A percentile compares a stretch with the other conserved stretches of the same genome.
Evolutionary conservation across 35 echinoderm and acorn worm species (phyloP).

Genomic region (Stichopus chloronotus): DNA sequence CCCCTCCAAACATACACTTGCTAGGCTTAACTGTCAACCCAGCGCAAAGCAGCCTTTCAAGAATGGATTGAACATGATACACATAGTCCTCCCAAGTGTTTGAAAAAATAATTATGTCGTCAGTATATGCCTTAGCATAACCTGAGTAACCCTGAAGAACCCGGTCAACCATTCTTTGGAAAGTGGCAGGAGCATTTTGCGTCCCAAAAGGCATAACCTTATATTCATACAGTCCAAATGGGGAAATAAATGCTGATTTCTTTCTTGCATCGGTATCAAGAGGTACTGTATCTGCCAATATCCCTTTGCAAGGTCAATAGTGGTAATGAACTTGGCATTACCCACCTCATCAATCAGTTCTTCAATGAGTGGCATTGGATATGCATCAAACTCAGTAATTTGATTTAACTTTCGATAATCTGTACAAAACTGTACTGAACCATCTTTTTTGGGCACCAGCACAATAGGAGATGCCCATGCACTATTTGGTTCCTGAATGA

Average conservation of each 20-base stretch:
- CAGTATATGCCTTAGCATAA: conserved; percentile 20
- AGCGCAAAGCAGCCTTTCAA: conserved; percentile 43
- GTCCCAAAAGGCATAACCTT: conserved; percentile 60
- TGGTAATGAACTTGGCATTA: conserved; percentile 30
- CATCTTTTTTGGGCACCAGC: conserved; percentile 42
- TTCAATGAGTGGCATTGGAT: conserved; percentile 65
- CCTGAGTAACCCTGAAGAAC: conserved; percentile 10
- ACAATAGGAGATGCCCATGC: conserved; percentile 53
- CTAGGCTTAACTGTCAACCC: conserved; percentile 58
- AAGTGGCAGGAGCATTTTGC: conserved; percentile 1
- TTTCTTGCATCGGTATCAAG: not conserved
- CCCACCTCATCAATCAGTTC: conserved; percentile 62
- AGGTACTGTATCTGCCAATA: conserved; percentile 49
- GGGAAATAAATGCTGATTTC: conserved; percentile 56
- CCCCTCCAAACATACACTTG: conserved; percentile 51
- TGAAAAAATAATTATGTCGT: not conserved
- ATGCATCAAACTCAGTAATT: conserved; percentile 66
- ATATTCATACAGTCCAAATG: conserved; percentile 29
- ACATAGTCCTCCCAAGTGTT: conserved; percentile 39
- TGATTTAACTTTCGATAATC: conserved; percentile 31
- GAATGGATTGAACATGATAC: conserved; percentile 14
- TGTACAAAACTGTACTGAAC: conserved; percentile 38
- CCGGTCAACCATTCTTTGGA: conserved; percentile 34
- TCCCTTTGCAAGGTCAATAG: conserved; percentile 35
- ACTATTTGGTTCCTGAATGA: conserved; percentile 47